phyloP scores from a whole-genome alignment of 2,113 vertebrate species.

The Prochilodus magdalenae region DNA sequence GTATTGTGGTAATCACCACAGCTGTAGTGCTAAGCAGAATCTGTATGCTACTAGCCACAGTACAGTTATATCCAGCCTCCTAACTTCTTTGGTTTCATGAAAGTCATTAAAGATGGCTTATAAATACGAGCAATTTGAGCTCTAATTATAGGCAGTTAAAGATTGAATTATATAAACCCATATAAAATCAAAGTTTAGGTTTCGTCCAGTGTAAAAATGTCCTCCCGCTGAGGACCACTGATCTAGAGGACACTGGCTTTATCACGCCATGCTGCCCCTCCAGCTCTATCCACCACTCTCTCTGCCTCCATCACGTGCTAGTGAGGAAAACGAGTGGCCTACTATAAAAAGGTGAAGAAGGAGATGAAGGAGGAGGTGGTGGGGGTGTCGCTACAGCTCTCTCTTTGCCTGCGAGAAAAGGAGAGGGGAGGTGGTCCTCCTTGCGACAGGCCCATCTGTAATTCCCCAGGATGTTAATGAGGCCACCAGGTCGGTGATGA shows the following conservation, averaged over 20 bases:
- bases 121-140: neutral
- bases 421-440: conserved; percentile 44
- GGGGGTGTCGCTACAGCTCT: conserved; percentile 15
- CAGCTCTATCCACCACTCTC: neutral
- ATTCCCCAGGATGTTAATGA: conserved; percentile 59
- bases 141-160: neutral
- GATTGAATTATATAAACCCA: neutral
- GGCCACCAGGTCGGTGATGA: conserved; percentile 48
- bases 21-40: too few relatives aligned
- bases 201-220: neutral
- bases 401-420: conserved; percentile 19
- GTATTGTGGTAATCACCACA: too few relatives aligned
- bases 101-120: too few relatives aligned
- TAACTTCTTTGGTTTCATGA: too few relatives aligned
- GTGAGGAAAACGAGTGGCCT: conserved; percentile 23
- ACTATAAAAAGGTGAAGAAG: conserved; percentile 6
- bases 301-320: neutral
- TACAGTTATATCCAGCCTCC: too few relatives aligned
- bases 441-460: conserved; percentile 51
- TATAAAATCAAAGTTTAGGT: neutral
- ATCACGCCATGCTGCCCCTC: neutral
- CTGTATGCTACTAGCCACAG: too few relatives aligned
- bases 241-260: conserved; percentile 1
- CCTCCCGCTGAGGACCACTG: neutral
- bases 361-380: conserved; percentile 4